Percentiles rank a stretch among this genome's conserved stretches.
Evolutionary conservation across 2,797 vertebrate genomes (phyloP).

Genomic region (Linurgus olivaceus): DNA sequence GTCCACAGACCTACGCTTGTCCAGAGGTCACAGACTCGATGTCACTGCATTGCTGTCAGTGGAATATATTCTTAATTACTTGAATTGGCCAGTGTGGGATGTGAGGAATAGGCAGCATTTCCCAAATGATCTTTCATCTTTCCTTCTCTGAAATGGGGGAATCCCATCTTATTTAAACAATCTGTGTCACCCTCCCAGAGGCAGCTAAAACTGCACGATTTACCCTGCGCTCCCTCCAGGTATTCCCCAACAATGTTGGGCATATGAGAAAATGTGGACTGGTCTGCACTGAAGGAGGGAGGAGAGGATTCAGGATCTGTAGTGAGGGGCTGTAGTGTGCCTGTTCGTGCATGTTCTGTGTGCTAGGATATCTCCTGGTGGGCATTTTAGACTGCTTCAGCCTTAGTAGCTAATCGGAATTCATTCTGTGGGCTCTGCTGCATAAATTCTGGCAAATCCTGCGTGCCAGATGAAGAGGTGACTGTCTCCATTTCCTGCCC

Average conservation of each 20-base stretch:
- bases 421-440: neutral
- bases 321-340: fast-evolving
- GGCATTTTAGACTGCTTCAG: neutral
- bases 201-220: neutral
- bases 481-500: neutral
- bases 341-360: neutral
- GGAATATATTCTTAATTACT: neutral
- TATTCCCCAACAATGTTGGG: fast-evolving
- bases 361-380: neutral
- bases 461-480: neutral
- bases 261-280: neutral
- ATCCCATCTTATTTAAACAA: neutral
- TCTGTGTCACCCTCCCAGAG: neutral
- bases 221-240: neutral
- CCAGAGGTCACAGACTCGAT: neutral
- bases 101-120: neutral
- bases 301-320: neutral
- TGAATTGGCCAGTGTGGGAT: neutral
- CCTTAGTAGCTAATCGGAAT: neutral
- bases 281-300: neutral
- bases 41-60: neutral
- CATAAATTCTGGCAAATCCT: neutral
- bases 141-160: neutral
- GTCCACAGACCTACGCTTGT: neutral
- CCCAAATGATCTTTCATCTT: neutral